phyloP scores from a whole-genome alignment of 2,888 invertebrate species.

The Camptogramma bilineatum region DNA sequence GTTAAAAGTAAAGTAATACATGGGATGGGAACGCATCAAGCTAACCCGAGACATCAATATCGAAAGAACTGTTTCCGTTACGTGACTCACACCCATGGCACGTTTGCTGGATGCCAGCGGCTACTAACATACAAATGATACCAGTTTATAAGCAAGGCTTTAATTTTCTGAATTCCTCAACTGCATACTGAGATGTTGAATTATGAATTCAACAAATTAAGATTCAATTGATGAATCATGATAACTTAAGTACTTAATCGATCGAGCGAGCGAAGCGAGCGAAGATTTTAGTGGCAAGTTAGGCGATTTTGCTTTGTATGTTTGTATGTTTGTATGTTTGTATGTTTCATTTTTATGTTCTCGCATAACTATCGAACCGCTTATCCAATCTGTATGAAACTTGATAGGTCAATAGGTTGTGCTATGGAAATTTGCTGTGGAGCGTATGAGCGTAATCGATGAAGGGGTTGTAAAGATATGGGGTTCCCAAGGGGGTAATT shows the following conservation, averaged over 20 bases:
- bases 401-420: too few relatives aligned
- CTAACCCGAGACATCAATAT: slow-evolving; percentile 70
- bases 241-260: slow-evolving; percentile 4
- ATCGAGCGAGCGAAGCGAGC: too few relatives aligned
- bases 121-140: slow-evolving; percentile 77
- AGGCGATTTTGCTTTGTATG: too few relatives aligned
- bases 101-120: slow-evolving; percentile 71
- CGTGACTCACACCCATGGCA: slow-evolving; percentile 82
- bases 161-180: slow-evolving; percentile 64
- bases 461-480: too few relatives aligned
- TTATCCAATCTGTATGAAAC: too few relatives aligned
- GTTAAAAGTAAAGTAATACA: slow-evolving; percentile 57
- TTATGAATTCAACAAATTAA: slow-evolving; percentile 14
- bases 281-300: too few relatives aligned
- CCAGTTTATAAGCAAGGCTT: slow-evolving; percentile 63
- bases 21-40: slow-evolving; percentile 72
- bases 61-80: slow-evolving; percentile 81
- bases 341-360: too few relatives aligned
- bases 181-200: slow-evolving; percentile 46
- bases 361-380: too few relatives aligned
- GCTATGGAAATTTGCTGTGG: too few relatives aligned
- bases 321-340: too few relatives aligned
- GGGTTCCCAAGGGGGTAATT: too few relatives aligned
- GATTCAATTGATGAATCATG: slow-evolving; percentile 9
- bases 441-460: too few relatives aligned